These are phyloP conservation scores for Drosophila siamana DNA, from an alignment of 2,888 invertebrate genomes.

Conservation along the genomic window DNA sequence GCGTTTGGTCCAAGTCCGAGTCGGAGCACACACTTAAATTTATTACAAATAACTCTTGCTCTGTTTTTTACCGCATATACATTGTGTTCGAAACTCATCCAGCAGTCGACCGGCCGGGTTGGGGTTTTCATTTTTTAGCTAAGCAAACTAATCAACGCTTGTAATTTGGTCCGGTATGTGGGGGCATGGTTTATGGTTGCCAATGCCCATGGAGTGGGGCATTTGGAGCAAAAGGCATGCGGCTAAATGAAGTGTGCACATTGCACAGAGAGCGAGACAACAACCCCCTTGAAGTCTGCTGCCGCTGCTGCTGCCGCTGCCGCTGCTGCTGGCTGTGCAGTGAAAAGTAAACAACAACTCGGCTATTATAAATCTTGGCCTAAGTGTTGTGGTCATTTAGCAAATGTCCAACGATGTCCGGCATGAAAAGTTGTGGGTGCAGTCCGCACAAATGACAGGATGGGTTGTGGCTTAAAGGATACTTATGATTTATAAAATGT, in stretches of 20 bases:
- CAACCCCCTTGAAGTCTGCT: too few relatives aligned
- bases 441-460: slow-evolving; percentile 25
- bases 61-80: slow-evolving; percentile 40
- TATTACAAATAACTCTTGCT: slow-evolving; percentile 74
- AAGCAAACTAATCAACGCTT: slow-evolving; percentile 76
- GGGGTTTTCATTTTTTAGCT: slow-evolving; percentile 51
- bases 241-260: slow-evolving; percentile 76
- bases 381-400: slow-evolving; percentile 82
- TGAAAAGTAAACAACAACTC: slow-evolving; percentile 74
- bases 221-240: slow-evolving; percentile 45
- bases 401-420: slow-evolving; percentile 72
- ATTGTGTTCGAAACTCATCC: slow-evolving; percentile 22
- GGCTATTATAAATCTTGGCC: slow-evolving; percentile 75
- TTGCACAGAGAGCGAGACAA: slow-evolving; percentile 29
- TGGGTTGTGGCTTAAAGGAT: slow-evolving; percentile 7
- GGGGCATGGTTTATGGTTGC: slow-evolving; percentile 17
- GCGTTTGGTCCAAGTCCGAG: slow-evolving; percentile 32
- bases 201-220: slow-evolving; percentile 24
- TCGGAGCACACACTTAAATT: slow-evolving; percentile 67
- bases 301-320: slow-evolving; percentile 28
- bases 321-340: slow-evolving; percentile 40
- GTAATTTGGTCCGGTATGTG: slow-evolving; percentile 45
- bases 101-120: slow-evolving; percentile 10
- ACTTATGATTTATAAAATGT: slow-evolving; percentile 70
- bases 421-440: slow-evolving; percentile 64